Evolutionary conservation across 2,888 invertebrate species (phyloP), one percentile per base, ranked within the genome.

Genomic region (Nowickia ferox): DNA sequence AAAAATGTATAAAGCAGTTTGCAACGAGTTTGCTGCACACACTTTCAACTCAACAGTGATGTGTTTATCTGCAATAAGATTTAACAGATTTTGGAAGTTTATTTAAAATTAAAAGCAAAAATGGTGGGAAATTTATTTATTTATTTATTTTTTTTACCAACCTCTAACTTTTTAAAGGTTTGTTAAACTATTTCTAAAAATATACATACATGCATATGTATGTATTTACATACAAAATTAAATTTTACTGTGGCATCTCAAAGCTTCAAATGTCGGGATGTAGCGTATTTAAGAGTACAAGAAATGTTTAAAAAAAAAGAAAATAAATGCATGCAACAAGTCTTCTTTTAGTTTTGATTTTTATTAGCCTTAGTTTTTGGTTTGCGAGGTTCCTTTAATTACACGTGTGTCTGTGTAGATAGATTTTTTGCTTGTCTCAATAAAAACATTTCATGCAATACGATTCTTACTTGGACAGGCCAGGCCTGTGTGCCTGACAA

Each of bases 341-440:
- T 57, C 61, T 59, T 66, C 51, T 15, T 22, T 68, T 46, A 40
- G n/a, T 46, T 65, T 15, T 44, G 8, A 13, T 55, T 61, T 59
- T 71, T 71, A 46, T 66, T 51, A 30, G 38, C 55, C 46, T 65
- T n/a, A n/a, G 55, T 65, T 63, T 48, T n/a, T 5, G 10, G 44
- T 22, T 65, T 15, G 40, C 30, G 2, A 13, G 42, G 42, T 59
- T 78, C 42, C 86, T 84, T 84, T 84, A 80, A 84, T 86, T 83
- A 80, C 79, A 86, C 84, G 84, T 86, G 83, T 79, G 75, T 59
- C 59, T 66, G 48, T 30, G 6, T 30, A 6, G 30, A 30, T 30
- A 4, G 15, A 51, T 57, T 61, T 48, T 68, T 57, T 48, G 51
- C 59, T 69, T 74, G 66, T 46, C 53, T 74, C 19, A 42, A 42